Evolutionary conservation across 2,888 invertebrate genomes (phyloP).

Genomic region (Ashinkailepas kermadecensis): DNA sequence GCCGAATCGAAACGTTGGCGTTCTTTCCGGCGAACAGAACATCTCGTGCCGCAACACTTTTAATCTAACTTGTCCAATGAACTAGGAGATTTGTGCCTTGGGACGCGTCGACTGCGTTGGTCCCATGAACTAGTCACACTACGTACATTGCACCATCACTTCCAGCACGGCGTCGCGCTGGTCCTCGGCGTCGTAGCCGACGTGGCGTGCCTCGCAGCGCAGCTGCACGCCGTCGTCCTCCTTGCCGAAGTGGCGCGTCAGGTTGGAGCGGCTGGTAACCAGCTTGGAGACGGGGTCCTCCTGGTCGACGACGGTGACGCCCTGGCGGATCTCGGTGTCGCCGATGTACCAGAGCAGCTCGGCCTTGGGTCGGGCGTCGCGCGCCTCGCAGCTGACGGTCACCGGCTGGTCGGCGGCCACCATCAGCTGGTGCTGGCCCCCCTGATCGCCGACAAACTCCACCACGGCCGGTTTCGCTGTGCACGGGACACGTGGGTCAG

Average conservation of each 20-base stretch:
- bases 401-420: not conserved
- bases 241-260: not conserved
- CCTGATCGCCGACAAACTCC: not conserved
- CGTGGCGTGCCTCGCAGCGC: not conserved
- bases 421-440: not conserved
- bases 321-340: not conserved
- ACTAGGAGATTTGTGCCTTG: too few relatives aligned
- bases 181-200: not conserved
- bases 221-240: not conserved
- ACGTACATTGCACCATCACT: not conserved
- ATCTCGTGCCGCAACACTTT: too few relatives aligned
- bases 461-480: conserved; percentile 7
- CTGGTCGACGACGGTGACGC: not conserved
- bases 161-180: not conserved
- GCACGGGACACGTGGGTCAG: too few relatives aligned
- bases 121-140: too few relatives aligned
- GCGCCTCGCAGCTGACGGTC: not conserved
- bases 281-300: not conserved
- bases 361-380: conserved; percentile 15
- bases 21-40: too few relatives aligned
- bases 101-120: too few relatives aligned
- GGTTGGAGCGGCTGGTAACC: conserved; percentile 3
- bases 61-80: too few relatives aligned
- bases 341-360: conserved; percentile 12
- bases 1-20: too few relatives aligned